Percentiles rank a stretch among this genome's conserved stretches.
These are phyloP conservation scores for Spea bombifrons DNA, from an alignment of 2,113 vertebrate genomes.

Conservation along the genomic window DNA sequence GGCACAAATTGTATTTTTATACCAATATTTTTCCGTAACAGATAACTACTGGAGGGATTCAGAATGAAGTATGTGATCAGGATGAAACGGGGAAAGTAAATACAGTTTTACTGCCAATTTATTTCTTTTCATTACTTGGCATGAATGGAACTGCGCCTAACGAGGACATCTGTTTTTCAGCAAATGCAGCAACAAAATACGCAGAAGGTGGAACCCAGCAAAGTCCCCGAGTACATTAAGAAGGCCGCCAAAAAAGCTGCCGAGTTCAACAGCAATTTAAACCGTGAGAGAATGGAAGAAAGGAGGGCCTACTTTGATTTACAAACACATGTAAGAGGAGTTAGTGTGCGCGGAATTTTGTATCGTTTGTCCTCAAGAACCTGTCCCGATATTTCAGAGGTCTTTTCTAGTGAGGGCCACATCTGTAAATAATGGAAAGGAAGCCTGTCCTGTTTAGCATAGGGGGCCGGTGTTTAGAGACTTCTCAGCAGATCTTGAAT, in stretches of 20 bases:
- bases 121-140: background rate
- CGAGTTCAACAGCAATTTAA: constrained; percentile 95
- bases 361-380: too few species aligned
- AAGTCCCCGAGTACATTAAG: constrained; percentile 97
- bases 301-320: constrained; percentile 97
- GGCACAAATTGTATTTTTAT: constrained; percentile 28
- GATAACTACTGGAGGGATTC: constrained; percentile 45
- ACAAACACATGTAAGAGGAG: constrained; percentile 85
- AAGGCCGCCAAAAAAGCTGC: constrained; percentile 96
- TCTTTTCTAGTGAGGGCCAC: too few species aligned
- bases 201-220: constrained; percentile 96
- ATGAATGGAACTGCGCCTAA: background rate
- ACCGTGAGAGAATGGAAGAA: constrained; percentile 95
- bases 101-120: constrained; percentile 27
- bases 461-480: background rate
- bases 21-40: constrained; percentile 44
- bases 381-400: too few species aligned
- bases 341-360: background rate
- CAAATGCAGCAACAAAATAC: constrained; percentile 97
- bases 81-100: constrained; percentile 45
- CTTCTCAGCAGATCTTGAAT: background rate
- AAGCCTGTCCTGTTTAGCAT: too few species aligned
- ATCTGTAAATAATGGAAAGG: background rate
- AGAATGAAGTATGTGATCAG: constrained; percentile 48
- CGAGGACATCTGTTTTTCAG: constrained; percentile 61